A percentile compares a stretch with the other conserved stretches of the same genome.
These are phyloP conservation scores for Nerophis ophidion DNA, from an alignment of 2,113 vertebrate genomes.

Conservation along the genomic window DNA sequence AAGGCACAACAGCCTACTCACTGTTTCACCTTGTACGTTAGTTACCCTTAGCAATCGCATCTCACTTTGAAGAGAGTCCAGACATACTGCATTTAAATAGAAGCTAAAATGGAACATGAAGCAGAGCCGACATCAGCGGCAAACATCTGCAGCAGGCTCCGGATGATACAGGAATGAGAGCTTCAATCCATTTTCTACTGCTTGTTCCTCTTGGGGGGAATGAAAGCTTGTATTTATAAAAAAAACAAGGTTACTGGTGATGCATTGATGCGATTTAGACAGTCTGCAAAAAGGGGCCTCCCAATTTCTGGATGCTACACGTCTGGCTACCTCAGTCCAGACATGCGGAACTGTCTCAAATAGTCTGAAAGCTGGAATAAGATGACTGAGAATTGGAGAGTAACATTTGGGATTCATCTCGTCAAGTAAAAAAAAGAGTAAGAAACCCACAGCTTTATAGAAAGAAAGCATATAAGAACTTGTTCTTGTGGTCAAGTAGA, in stretches of 20 bases:
- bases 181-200: no score
- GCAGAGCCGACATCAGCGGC: not conserved
- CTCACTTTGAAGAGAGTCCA: not conserved
- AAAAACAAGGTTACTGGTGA: constrained; percentile 2
- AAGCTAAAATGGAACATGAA: constrained; percentile 10
- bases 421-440: constrained; percentile 64
- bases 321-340: constrained; percentile 17
- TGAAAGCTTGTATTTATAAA: not conserved
- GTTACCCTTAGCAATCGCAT: constrained; percentile 18
- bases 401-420: constrained; percentile 23
- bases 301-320: constrained; percentile 28
- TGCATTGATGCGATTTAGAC: constrained; percentile 26
- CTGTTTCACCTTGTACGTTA: constrained; percentile 16
- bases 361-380: constrained; percentile 6
- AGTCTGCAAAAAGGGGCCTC: constrained; percentile 5
- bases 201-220: no score
- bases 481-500: constrained; percentile 35
- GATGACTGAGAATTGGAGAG: constrained; percentile 18
- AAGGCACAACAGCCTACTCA: constrained; percentile 50
- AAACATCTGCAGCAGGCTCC: not conserved
- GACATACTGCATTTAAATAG: constrained; percentile 22
- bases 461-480: constrained; percentile 37
- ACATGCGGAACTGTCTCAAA: constrained; percentile 22
- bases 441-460: constrained; percentile 53
- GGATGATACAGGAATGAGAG: not conserved